Conservation (phyloP, 2,113 vertebrate genomes). For the Globicephala melas region DNA sequence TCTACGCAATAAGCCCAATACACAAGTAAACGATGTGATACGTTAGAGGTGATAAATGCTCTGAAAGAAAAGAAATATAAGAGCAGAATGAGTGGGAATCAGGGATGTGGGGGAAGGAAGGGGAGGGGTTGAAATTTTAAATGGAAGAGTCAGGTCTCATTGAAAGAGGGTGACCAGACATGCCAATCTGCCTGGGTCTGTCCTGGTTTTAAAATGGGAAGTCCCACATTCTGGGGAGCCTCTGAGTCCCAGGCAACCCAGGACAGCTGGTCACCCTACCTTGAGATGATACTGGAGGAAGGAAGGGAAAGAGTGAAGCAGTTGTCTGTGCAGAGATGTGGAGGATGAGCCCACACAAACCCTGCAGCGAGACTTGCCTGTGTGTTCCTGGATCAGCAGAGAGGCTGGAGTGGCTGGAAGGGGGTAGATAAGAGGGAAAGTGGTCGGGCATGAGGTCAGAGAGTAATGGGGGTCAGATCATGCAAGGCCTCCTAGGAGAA, state of each 20-base stretch:
- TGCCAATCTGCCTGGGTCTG: neutral
- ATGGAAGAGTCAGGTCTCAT: neutral
- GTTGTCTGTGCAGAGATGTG: neutral
- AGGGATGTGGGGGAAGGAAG: neutral
- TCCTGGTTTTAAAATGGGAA: neutral
- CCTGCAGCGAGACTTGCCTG: neutral
- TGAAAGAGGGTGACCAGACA: neutral
- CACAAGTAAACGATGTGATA: neutral
- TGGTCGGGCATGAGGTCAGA: neutral
- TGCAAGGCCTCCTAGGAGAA: neutral
- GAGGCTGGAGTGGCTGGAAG: too few relatives aligned
- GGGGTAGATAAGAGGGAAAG: too few relatives aligned
- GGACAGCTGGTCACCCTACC: too few relatives aligned
- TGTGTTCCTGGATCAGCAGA: neutral
- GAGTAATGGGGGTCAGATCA: neutral
- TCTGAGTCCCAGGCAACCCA: rapidly evolving
- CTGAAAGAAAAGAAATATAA: neutral
- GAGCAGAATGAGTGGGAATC: neutral
- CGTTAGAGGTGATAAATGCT: neutral
- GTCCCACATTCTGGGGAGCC: neutral
- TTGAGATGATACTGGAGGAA: neutral
- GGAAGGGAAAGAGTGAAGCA: neutral
- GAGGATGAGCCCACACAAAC: neutral
- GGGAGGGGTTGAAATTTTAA: neutral
- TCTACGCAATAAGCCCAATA: neutral